These are phyloP conservation scores for Rallus crepitans DNA, from an alignment of 2,797 vertebrate genomes.

Conservation along the genomic window DNA sequence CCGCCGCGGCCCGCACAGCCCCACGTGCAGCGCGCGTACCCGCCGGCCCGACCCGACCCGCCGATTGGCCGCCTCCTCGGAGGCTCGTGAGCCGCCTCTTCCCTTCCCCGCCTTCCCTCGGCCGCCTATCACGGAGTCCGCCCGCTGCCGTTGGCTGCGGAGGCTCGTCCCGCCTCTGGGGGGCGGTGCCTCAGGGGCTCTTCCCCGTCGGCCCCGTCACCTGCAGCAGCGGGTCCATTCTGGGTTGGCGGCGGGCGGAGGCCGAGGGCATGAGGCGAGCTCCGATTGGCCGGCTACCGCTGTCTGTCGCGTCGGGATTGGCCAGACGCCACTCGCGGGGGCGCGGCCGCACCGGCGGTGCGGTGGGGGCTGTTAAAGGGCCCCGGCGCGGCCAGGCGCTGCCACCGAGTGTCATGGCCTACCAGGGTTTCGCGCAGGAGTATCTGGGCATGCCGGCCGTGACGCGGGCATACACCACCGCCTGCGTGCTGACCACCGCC, in stretches of 20 bases:
- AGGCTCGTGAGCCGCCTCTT: not conserved
- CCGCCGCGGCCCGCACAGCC: not conserved
- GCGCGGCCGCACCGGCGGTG: not conserved
- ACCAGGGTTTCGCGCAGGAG: slow-evolving; percentile 69
- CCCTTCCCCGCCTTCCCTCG: not conserved
- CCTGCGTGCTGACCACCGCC: slow-evolving; percentile 81
- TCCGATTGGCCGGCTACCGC: not conserved
- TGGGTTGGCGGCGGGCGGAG: not conserved
- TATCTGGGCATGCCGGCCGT: slow-evolving; percentile 82
- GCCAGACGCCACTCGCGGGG: not conserved
- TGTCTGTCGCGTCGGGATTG: not conserved
- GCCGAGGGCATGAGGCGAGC: not conserved
- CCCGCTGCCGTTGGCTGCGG: not conserved
- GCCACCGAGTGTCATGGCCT: slow-evolving; percentile 4
- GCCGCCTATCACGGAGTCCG: rapidly evolving
- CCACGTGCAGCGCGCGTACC: not conserved
- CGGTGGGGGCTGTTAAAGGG: not conserved
- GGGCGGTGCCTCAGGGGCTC: not conserved
- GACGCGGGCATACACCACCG: slow-evolving; percentile 80
- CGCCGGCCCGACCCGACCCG: not conserved
- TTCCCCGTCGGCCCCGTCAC: not conserved
- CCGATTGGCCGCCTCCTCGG: not conserved
- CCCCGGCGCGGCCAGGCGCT: too few relatives aligned
- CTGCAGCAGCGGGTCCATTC: not conserved
- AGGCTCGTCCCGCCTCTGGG: not conserved